phyloP scores from a whole-genome alignment of 2,888 invertebrate genomes.

The Patella depressa region DNA sequence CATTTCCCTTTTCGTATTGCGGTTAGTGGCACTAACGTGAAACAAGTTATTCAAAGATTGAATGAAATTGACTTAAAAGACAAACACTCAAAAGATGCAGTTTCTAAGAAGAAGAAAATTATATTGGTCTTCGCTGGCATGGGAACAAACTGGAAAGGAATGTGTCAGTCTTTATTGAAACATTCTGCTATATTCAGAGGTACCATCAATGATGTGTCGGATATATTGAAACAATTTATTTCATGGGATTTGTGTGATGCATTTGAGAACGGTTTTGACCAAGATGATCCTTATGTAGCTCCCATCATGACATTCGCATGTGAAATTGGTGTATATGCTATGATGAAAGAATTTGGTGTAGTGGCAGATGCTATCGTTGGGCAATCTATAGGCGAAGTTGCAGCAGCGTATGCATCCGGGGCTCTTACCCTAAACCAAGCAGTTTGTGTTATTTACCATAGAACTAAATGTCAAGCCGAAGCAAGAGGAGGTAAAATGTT shows the following conservation, averaged over 20 bases:
- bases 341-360: constrained; percentile 47
- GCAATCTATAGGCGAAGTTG: constrained; percentile 53
- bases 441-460: constrained; percentile 44
- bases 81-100: background rate
- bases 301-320: constrained; percentile 49
- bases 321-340: constrained; percentile 40
- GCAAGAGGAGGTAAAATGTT: constrained; percentile 43
- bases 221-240: constrained; percentile 21
- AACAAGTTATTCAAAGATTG: constrained; percentile 22
- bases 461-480: constrained; percentile 34
- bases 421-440: constrained; percentile 38
- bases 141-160: constrained; percentile 49
- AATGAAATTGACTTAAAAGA: background rate
- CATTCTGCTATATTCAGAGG: constrained; percentile 31
- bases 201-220: constrained; percentile 34
- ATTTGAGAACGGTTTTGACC: constrained; percentile 32
- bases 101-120: constrained; percentile 19
- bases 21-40: constrained; percentile 21
- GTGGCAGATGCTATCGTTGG: constrained; percentile 44
- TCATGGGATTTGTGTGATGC: constrained; percentile 31
- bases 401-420: constrained; percentile 48
- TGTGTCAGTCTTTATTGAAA: constrained; percentile 42
- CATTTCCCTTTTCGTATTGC: constrained; percentile 36
- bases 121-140: constrained; percentile 51
- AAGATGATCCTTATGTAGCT: constrained; percentile 36